phyloP scores from a whole-genome alignment of 2,797 vertebrate genomes.

The Eremophila alpestris region DNA sequence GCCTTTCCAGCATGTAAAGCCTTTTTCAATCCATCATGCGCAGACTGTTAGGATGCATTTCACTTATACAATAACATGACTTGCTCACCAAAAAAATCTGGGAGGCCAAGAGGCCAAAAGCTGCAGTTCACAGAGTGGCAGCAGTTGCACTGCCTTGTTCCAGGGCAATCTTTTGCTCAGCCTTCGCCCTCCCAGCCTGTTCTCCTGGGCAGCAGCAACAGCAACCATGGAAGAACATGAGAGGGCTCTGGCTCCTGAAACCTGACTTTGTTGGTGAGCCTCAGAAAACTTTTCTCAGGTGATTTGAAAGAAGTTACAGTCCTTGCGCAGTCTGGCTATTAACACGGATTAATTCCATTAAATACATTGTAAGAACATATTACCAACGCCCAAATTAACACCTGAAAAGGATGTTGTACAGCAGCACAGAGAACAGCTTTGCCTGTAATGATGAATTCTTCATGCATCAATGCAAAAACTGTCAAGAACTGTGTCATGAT shows the following conservation, averaged over 20 bases:
- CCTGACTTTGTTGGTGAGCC: neutral
- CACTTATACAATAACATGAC: constrained; percentile 48
- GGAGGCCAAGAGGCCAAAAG: constrained; percentile 31
- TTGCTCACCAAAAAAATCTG: constrained; percentile 50
- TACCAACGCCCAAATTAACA: neutral
- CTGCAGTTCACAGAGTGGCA: neutral
- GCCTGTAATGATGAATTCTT: neutral
- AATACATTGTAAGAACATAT: neutral
- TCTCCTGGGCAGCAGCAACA: neutral
- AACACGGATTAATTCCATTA: neutral
- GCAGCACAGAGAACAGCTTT: neutral
- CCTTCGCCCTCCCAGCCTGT: neutral
- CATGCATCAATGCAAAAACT: neutral
- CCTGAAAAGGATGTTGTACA: neutral
- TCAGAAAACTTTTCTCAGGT: neutral
- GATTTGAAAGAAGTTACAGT: neutral
- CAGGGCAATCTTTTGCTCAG: neutral
- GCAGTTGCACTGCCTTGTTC: neutral
- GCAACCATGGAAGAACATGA: neutral
- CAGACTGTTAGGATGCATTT: constrained; percentile 50
- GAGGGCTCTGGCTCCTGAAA: neutral
- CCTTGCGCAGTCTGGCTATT: neutral
- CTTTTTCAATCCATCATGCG: constrained; percentile 54
- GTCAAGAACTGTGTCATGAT: neutral
- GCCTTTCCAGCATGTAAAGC: constrained; percentile 61